A percentile compares a stretch with the other conserved stretches of the same genome.
These are phyloP conservation scores for Sebastes reedi DNA, from an alignment of 2,797 vertebrate species.

Conservation along the genomic window DNA sequence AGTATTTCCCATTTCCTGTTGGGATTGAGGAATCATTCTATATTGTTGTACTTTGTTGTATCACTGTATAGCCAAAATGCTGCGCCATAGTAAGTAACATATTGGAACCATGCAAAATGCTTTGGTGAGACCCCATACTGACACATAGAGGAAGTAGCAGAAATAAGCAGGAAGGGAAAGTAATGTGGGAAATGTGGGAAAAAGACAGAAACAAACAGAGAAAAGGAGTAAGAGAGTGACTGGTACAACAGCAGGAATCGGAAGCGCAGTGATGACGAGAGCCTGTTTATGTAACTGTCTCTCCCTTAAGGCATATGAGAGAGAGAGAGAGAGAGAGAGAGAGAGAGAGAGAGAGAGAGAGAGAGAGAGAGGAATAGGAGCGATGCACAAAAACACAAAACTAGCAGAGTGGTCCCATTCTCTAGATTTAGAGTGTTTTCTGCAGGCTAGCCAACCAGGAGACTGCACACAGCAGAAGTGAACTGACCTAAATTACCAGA, in stretches of 20 bases:
- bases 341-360: constrained; percentile 54
- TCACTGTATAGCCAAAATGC: not conserved
- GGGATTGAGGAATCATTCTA: not conserved
- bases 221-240: constrained; percentile 28
- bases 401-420: constrained; percentile 65
- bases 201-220: not conserved
- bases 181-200: not conserved
- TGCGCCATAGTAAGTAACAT: not conserved
- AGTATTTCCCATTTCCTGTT: not conserved
- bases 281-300: constrained; percentile 80
- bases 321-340: constrained; percentile 59
- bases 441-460: constrained; percentile 48
- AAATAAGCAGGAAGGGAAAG: not conserved
- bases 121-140: not conserved
- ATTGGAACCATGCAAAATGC: not conserved
- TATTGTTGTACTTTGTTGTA: not conserved
- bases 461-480: constrained; percentile 32
- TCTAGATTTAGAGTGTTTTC: constrained; percentile 65
- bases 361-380: constrained; percentile 34
- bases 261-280: constrained; percentile 67
- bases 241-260: constrained; percentile 54
- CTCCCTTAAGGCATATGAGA: constrained; percentile 65
- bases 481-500: constrained; percentile 61
- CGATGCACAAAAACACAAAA: constrained; percentile 58
- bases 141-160: not conserved